Base-by-base conservation (phyloP, 2,113 vertebrate species). In the Podocnemis expansa region DNA sequence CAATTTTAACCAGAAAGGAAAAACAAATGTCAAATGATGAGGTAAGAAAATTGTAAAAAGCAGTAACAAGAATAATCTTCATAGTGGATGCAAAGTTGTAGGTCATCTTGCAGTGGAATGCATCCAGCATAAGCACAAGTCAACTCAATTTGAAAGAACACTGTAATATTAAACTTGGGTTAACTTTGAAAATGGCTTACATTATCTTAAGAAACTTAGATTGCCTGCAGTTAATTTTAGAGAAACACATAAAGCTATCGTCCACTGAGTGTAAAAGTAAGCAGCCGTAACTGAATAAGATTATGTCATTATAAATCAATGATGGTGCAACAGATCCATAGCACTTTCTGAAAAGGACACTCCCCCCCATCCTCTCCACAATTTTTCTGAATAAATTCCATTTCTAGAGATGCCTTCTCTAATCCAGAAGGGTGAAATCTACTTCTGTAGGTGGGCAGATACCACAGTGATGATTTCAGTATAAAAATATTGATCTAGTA, bases 1-100 rank as follows among this genome's bases (percentile, higher is more conserved):
- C 24, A 83, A 25, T 76, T 91, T 89, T 93, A 95, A 75, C 49
- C 16, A 54, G 34, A 41, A 17, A 78, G 9, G 80, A 92, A 94
- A 92, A 85, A 21, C 14, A 93, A 91, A 84, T 88, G 51, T 95
- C 89, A 93, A 95, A 88, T 19, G 89, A 70, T 43, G 89, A 91
- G 73, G 91, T 89, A 95, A 95, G 88, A 92, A 95, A 93, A 93
- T 86, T 92, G 67, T n/a, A 90, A 82, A 96, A 75, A 82, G 79
- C 81, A 52, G 78, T 94, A 89, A 95, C 45, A 45, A 81, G 89
- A 6, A 14, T 73, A 0, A 29, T 87, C 95, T 96, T 96, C 87
- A 89, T 90, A 79, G 47, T 80, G n/a, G 82, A 80, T 67, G 29
- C 52, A 87, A 95, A 95, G 87, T 19, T 78, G 24, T 58, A 88